A percentile compares a stretch with the other conserved stretches of the same genome.
These are phyloP conservation scores for Muraenolepis orangiensis DNA, from an alignment of 2,797 vertebrate species.

Conservation along the genomic window DNA sequence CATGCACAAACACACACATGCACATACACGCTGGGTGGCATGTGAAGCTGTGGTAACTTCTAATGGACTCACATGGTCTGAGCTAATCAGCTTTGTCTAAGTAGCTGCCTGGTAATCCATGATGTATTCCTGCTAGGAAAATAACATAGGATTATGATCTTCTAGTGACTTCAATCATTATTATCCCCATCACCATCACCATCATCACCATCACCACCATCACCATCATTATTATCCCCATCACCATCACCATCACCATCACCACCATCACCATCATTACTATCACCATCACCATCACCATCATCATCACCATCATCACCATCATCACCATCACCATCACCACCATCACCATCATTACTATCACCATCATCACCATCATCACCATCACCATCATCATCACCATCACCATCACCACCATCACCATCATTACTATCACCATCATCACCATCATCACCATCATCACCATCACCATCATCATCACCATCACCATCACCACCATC, in stretches of 20 bases:
- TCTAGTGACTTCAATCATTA: background rate
- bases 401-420: background rate
- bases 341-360: too few species aligned
- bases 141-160: conserved; percentile 51
- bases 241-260: background rate
- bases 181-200: too few species aligned
- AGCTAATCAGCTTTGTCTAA: conserved; percentile 62
- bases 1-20: conserved; percentile 1
- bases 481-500: too few species aligned
- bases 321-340: too few species aligned
- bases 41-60: conserved; percentile 43
- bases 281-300: too few species aligned
- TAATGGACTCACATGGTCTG: conserved; percentile 59
- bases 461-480: too few species aligned
- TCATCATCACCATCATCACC: background rate
- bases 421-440: background rate
- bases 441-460: too few species aligned
- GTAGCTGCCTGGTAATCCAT: conserved; percentile 53
- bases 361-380: too few species aligned
- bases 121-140: conserved; percentile 42
- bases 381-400: too few species aligned
- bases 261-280: background rate
- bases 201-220: background rate
- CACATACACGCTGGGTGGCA: conserved; percentile 39
- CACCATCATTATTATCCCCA: conserved; percentile 11